Percentiles rank a stretch among this genome's conserved stretches.
These are phyloP conservation scores for Lutjanus campechanus DNA, from an alignment of 2,797 vertebrate species.

Conservation along the genomic window DNA sequence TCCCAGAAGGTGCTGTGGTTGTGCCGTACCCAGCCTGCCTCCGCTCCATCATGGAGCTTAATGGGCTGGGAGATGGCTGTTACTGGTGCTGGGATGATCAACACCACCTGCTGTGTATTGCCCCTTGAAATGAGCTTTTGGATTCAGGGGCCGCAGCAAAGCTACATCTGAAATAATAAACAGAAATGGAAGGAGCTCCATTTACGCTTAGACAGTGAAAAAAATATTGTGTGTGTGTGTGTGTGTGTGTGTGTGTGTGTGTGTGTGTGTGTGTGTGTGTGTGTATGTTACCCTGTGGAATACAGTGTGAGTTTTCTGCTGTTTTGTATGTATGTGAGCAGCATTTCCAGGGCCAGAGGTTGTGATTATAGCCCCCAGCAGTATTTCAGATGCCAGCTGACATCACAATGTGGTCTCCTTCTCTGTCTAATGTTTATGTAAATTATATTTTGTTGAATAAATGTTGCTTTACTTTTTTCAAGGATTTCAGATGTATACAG, in stretches of 20 bases:
- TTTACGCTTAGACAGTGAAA: background rate
- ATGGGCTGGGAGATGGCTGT: constrained; percentile 57
- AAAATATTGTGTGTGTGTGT: background rate
- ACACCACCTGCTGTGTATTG: constrained; percentile 56
- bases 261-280: background rate
- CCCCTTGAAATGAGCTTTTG: constrained; percentile 30
- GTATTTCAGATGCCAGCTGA: constrained; percentile 36
- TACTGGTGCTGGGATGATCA: constrained; percentile 46
- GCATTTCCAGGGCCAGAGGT: constrained; percentile 44
- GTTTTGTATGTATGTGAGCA: constrained; percentile 36
- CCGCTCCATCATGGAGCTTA: constrained; percentile 44
- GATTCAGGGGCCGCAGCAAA: constrained; percentile 2
- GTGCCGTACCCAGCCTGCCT: constrained; percentile 39
- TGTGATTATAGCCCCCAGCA: constrained; percentile 18
- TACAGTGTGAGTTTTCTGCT: constrained; percentile 2
- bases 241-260: background rate
- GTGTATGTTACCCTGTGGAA: background rate
- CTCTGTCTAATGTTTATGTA: constrained; percentile 23
- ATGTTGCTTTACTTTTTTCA: background rate
- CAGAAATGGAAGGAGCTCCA: background rate
- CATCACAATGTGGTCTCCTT: constrained; percentile 6
- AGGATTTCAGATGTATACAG: constrained; percentile 4
- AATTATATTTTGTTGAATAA: constrained; percentile 17
- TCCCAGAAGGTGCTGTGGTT: constrained; percentile 62
- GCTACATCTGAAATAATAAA: constrained; percentile 48